Percentiles rank a stretch among this genome's conserved stretches.
Conservation (phyloP, 2,113 vertebrate species). For the Gymnorhina tibicen region DNA sequence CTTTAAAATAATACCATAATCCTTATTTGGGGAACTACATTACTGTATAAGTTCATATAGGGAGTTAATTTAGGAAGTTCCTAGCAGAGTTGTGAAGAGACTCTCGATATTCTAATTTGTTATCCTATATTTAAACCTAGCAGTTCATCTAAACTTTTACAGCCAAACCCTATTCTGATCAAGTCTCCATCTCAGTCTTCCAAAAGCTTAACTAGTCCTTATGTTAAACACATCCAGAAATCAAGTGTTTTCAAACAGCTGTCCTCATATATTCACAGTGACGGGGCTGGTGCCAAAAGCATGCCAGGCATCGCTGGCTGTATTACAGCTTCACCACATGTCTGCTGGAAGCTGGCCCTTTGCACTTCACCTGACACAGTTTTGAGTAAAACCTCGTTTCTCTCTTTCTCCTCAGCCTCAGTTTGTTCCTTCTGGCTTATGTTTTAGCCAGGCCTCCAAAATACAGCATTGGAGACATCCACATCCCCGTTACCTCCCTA, state of each 20-base stretch:
- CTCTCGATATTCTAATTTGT: neutral
- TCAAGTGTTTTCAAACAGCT: neutral
- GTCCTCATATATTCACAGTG: neutral
- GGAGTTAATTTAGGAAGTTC: neutral
- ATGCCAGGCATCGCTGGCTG: neutral
- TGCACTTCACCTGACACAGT: neutral
- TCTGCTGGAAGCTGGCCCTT: neutral
- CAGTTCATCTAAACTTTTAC: neutral
- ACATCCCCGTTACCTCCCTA: rapidly evolving
- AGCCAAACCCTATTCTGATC: neutral
- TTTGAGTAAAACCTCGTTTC: neutral
- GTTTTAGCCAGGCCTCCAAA: neutral
- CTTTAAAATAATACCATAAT: neutral
- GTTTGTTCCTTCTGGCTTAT: neutral
- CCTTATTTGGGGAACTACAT: neutral
- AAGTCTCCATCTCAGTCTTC: neutral
- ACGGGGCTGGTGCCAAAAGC: neutral
- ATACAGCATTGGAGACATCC: rapidly evolving
- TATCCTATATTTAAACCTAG: neutral
- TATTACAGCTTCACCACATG: neutral
- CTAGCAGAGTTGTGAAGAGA: neutral
- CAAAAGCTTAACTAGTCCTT: neutral
- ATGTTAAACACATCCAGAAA: neutral
- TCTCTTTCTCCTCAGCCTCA: neutral
- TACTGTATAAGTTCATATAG: neutral